A percentile compares a stretch with the other conserved stretches of the same genome.
These are phyloP conservation scores for Harpagifer antarcticus DNA, from an alignment of 2,797 vertebrate genomes.

Conservation along the genomic window DNA sequence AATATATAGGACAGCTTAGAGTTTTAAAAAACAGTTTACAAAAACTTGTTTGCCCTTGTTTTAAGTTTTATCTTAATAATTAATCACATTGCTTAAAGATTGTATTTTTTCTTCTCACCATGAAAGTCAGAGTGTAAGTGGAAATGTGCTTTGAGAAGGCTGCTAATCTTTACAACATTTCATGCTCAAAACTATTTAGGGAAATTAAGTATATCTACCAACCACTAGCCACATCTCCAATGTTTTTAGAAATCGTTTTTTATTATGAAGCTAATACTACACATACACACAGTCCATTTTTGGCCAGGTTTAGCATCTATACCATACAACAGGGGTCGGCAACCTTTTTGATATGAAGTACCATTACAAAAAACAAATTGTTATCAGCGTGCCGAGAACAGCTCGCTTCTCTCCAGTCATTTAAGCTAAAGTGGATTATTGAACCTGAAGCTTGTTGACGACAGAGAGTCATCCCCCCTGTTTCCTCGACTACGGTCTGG, in stretches of 20 bases:
- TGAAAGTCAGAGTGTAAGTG: constrained; percentile 5
- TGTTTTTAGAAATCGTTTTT: constrained; percentile 5
- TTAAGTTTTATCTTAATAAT: constrained; percentile 7
- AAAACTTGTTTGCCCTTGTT: constrained; percentile 4
- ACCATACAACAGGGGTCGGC: not conserved
- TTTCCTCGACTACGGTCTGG: too few relatives aligned
- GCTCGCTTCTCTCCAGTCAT: too few relatives aligned
- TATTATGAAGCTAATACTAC: constrained; percentile 13
- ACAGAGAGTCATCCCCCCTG: too few relatives aligned
- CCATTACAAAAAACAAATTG: too few relatives aligned
- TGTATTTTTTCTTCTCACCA: too few relatives aligned
- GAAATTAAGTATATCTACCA: not conserved
- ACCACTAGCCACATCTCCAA: not conserved
- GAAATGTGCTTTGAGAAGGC: constrained; percentile 31
- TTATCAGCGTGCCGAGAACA: too few relatives aligned
- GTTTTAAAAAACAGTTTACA: constrained; percentile 1
- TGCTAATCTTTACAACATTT: constrained; percentile 18
- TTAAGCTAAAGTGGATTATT: too few relatives aligned
- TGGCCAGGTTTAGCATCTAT: constrained; percentile 12
- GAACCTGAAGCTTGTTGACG: too few relatives aligned
- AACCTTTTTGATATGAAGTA: too few relatives aligned
- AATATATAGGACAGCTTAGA: constrained; percentile 4
- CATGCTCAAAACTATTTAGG: not conserved
- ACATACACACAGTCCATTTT: constrained; percentile 25
- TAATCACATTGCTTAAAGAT: not conserved